These are phyloP conservation scores for Hedychridium roseum DNA, from an alignment of 2,888 invertebrate genomes.

Conservation along the genomic window DNA sequence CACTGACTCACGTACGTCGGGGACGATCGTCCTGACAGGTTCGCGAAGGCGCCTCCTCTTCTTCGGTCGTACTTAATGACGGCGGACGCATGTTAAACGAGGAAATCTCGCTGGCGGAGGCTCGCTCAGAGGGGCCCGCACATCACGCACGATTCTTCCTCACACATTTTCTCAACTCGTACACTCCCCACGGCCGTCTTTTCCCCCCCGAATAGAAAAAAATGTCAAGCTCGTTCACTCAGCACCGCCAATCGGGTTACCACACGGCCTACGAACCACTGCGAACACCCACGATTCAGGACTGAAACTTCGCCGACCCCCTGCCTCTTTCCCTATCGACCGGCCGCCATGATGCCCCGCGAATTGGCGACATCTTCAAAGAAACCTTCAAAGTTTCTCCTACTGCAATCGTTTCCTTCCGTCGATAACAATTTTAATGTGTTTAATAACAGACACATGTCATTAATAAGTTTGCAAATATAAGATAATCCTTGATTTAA, in stretches of 20 bases:
- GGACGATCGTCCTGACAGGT: slow-evolving; percentile 16
- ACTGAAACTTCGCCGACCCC: slow-evolving; percentile 37
- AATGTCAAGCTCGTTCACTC: too few relatives aligned
- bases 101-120: slow-evolving; percentile 16
- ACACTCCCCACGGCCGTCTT: slow-evolving; percentile 16
- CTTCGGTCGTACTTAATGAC: slow-evolving; percentile 24
- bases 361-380: slow-evolving; percentile 19
- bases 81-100: slow-evolving; percentile 16
- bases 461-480: background rate
- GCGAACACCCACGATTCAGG: slow-evolving; percentile 35
- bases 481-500: background rate
- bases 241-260: too few relatives aligned
- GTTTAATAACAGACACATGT: too few relatives aligned
- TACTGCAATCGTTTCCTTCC: too few relatives aligned
- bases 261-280: too few relatives aligned
- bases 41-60: slow-evolving; percentile 36
- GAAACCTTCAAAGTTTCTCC: too few relatives aligned
- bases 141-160: slow-evolving; percentile 6
- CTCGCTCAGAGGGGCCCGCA: slow-evolving; percentile 19
- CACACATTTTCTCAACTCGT: slow-evolving; percentile 5
- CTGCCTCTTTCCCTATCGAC: slow-evolving; percentile 49
- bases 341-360: slow-evolving; percentile 44
- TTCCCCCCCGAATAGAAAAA: too few relatives aligned
- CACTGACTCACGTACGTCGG: slow-evolving; percentile 38
- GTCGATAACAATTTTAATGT: too few relatives aligned